phyloP scores from a whole-genome alignment of 2,888 invertebrate genomes.

The Latheticus oryzae region DNA sequence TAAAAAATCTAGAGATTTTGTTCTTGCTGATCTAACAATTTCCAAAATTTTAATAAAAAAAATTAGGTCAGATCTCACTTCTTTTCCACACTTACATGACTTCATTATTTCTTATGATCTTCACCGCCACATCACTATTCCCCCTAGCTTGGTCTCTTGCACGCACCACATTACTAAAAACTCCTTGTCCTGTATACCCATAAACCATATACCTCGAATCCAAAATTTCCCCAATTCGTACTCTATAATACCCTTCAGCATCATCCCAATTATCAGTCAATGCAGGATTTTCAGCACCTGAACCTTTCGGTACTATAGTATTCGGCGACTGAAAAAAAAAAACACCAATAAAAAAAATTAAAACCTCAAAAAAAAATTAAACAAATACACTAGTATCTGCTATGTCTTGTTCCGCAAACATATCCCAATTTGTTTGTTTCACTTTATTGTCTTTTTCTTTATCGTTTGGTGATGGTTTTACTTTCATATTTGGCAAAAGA shows the following conservation, averaged over 20 bases:
- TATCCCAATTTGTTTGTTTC: conserved; percentile 83
- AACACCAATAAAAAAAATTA: conserved; percentile 30
- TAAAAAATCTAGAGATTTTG: too few species aligned
- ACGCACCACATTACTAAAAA: conserved; percentile 96
- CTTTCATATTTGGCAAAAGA: conserved; percentile 62
- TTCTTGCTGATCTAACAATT: too few species aligned
- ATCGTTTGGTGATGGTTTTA: conserved; percentile 54
- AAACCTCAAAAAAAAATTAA: conserved; percentile 10
- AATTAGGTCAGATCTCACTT: too few species aligned
- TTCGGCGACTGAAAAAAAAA: conserved; percentile 73
- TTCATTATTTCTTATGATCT: conserved; percentile 99
- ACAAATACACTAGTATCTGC: conserved; percentile 60
- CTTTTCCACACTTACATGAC: conserved; percentile 84
- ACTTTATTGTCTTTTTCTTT: conserved; percentile 59
- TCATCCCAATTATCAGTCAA: conserved; percentile 99
- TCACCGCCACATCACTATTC: conserved; percentile 93
- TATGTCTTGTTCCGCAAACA: conserved; percentile 93
- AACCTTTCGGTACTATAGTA: conserved; percentile 66
- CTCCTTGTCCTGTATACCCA: conserved; percentile 98
- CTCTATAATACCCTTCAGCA: conserved; percentile 98
- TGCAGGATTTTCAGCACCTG: conserved; percentile 85
- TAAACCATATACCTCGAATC: conserved; percentile 94
- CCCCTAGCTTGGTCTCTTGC: conserved; percentile 91
- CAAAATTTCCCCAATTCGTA: conserved; percentile 93
- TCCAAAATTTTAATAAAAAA: conserved; percentile 9